Evolutionary conservation across 2,888 invertebrate species (phyloP), one percentile per base, ranked within the genome.

Genomic region (Furcula furcula): DNA sequence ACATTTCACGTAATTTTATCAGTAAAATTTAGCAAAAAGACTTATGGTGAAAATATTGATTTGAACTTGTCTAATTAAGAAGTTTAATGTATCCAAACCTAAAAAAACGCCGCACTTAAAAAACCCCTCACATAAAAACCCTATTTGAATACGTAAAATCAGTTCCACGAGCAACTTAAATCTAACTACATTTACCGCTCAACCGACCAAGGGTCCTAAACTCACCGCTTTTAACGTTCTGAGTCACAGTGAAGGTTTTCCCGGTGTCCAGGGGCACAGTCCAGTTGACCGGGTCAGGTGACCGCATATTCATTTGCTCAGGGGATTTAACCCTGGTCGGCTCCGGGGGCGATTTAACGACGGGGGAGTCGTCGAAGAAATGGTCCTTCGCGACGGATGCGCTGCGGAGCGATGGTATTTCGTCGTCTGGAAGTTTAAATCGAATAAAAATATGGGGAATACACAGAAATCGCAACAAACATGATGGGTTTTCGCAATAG

Each of bases 251-350:
- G 84, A 97, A 97, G 22, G 96, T 96, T 90, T 96, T 97, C 62
- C 97, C 96, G 55, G 96, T 97, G 83, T 97, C 97, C 68, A 97
- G 90, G 34, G 97, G 97, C 42, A 97, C 97, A 31, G 97, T 97
- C 97, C 97, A 97, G 85, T 97, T 97, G 64, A 97, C 97, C 31
- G 97, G 97, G 85, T 97, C 97, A 7, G 97, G 97, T 11, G 97
- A 97, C 55, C 96, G 92, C 94, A 97, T 95, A 75, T 96, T 93
- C 84, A 96, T 95, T 79, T 96, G 95, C 74, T 97, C 97, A 1
- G 97, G 97, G 7, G 97, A 97, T 83, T 97, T 97, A 43, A 97
- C 97, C 65, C 97, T 90, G 27, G 97, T 97, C 26, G 97, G 97
- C 71, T 97, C 97, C 28, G 97, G 97, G 0, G 97, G 97, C 11